Evolutionary conservation across 2,888 invertebrate genomes (phyloP).

Genomic region (Pseudoips prasinana): DNA sequence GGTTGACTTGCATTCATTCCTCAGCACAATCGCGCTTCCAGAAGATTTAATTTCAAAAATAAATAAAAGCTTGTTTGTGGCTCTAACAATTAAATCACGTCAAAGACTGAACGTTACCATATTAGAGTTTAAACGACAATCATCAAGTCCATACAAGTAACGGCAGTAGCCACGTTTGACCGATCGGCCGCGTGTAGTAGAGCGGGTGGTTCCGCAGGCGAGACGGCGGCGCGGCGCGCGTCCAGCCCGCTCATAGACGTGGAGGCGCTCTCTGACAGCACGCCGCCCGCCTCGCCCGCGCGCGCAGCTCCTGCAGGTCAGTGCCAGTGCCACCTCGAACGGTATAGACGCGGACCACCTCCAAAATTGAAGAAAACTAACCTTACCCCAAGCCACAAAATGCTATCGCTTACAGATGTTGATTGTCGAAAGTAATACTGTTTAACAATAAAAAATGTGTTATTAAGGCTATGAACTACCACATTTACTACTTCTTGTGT

Average conservation of each 20-base stretch:
- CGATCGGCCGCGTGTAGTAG: conserved; percentile 40
- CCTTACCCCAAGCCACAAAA: neutral
- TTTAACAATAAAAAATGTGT: too few relatives aligned
- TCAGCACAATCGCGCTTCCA: too few relatives aligned
- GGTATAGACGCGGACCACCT: conserved; percentile 55
- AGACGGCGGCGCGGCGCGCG: conserved; percentile 83
- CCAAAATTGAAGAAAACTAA: conserved; percentile 9
- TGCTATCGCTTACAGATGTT: too few relatives aligned
- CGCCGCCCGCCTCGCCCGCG: conserved; percentile 72
- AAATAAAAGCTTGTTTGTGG: too few relatives aligned
- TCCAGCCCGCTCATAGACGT: conserved; percentile 86
- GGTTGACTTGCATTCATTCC: too few relatives aligned
- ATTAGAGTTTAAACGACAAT: too few relatives aligned
- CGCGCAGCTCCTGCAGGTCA: conserved; percentile 80
- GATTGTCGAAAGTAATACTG: too few relatives aligned
- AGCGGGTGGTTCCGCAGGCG: conserved; percentile 76
- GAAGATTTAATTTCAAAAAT: too few relatives aligned
- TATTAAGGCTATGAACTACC: conserved; percentile 4
- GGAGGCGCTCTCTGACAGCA: conserved; percentile 84
- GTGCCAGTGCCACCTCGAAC: conserved; percentile 61
- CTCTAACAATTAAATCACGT: too few relatives aligned
- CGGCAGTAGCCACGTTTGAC: conserved; percentile 28
- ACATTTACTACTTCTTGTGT: too few relatives aligned
- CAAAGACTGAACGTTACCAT: too few relatives aligned
- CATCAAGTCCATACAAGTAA: neutral